Conservation (phyloP, 2,888 invertebrate genomes). For the Ormyrus pomaceus region DNA sequence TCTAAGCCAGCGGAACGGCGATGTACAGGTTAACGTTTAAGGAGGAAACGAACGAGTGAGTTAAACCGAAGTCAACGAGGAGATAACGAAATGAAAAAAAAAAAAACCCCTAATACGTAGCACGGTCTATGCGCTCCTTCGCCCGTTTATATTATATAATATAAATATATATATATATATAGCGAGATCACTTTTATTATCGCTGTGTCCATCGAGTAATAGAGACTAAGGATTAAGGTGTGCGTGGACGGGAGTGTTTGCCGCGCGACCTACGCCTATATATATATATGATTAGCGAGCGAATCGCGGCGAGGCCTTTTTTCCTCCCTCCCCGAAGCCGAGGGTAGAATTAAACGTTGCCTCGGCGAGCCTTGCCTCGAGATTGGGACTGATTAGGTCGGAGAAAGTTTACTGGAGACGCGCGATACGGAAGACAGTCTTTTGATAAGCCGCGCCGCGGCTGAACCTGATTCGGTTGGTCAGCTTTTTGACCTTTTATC, state of each 20-base stretch:
- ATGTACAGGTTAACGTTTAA: background rate
- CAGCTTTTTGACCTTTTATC: too few species aligned
- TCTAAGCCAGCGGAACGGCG: background rate
- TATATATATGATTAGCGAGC: too few species aligned
- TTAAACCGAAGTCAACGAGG: background rate
- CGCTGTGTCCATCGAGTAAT: conserved; percentile 25
- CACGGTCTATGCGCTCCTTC: conserved; percentile 42
- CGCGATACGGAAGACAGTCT: too few species aligned
- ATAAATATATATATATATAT: background rate
- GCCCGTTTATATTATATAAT: background rate
- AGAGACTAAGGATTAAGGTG: conserved; percentile 14
- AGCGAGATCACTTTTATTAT: conserved; percentile 34
- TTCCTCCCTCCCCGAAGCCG: too few species aligned
- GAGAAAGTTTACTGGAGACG: too few species aligned
- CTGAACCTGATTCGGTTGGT: too few species aligned
- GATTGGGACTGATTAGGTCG: too few species aligned
- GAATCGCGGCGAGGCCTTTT: too few species aligned
- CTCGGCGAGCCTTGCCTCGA: too few species aligned
- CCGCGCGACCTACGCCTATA: conserved; percentile 21
- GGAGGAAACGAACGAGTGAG: background rate
- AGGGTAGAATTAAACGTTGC: too few species aligned
- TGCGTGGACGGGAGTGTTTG: background rate
- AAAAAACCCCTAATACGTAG: conserved; percentile 27
- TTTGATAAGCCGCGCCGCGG: too few species aligned
- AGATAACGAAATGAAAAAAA: background rate